Base-by-base conservation (phyloP, 2,888 invertebrate species). In the Halictus ligatus region DNA sequence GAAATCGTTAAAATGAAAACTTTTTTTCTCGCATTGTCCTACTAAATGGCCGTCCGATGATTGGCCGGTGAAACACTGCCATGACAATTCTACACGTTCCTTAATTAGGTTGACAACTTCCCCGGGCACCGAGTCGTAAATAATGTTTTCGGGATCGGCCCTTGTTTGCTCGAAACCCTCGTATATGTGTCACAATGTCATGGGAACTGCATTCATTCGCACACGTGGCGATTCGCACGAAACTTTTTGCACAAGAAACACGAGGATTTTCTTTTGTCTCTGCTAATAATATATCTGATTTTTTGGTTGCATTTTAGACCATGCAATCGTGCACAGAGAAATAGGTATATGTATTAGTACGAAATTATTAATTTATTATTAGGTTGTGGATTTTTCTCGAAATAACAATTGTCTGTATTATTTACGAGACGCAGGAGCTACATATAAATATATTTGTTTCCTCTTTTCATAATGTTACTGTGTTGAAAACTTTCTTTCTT, bases 21-120 rank as follows among this genome's bases (percentile, higher is more conserved):
- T 60, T 64, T 29, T 35, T 43, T n/a, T 43, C 43, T 43, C 43
- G 21, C 2, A 71, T 43, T 43, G 71, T 43, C n/a, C 71, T 13
- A 25, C 46, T 67, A 48, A 76, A 64, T 25, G 58, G 58, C 12
- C 21, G 29, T 29, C 18, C 76, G 64, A 43, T 29, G 76, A 76
- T 35, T 46, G 48, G 64, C 46, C 21, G 76, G 43, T 13, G 29
- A 29, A 69, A 40, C 50, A 35, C 13, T 48, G 67, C 50, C 67
- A 50, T 6, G 77, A 50, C 48, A 35, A 77, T 69, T 77, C 35
- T 50, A 50, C 29, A 40, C 69, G 50, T 54, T 12, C 15, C 69
- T 67, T 77, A 69, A 77, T 77, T 69, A 40, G 29, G 69, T 35
- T 8, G 29, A 67, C 64, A 48, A 35, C 64, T 48, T 67, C 21